phyloP scores from a whole-genome alignment of 2,888 invertebrate genomes.

The Malacosoma neustria region DNA sequence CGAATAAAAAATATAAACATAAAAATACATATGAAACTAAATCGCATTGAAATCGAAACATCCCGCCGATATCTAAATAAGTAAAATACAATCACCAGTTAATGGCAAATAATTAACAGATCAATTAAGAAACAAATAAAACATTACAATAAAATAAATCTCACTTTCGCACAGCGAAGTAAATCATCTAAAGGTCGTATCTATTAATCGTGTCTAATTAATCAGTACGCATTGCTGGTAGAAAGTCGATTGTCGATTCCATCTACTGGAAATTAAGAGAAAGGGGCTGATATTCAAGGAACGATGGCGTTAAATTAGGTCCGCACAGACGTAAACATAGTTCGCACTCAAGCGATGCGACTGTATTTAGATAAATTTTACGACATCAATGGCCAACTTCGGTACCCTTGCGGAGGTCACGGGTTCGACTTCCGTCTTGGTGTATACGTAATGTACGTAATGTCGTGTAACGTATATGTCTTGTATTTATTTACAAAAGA shows the following conservation, averaged over 20 bases:
- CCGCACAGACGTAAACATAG: background rate
- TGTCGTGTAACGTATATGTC: too few relatives aligned
- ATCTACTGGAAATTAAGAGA: constrained; percentile 47
- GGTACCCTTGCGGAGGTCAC: too few relatives aligned
- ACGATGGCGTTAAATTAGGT: constrained; percentile 9
- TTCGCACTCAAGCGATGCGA: background rate
- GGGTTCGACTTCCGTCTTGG: too few relatives aligned
- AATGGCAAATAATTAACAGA: background rate
- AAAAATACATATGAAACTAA: too few relatives aligned
- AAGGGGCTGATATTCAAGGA: constrained; percentile 38
- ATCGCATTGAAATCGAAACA: too few relatives aligned
- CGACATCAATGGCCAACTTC: too few relatives aligned
- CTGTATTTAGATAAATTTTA: too few relatives aligned
- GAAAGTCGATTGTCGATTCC: constrained; percentile 52
- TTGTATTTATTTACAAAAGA: too few relatives aligned
- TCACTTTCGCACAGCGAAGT: constrained; percentile 36
- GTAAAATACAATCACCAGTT: background rate
- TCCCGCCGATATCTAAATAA: too few relatives aligned
- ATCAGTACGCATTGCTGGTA: constrained; percentile 63
- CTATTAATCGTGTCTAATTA: constrained; percentile 64
- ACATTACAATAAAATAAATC: constrained; percentile 25
- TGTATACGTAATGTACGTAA: too few relatives aligned
- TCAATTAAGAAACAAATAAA: constrained; percentile 5
- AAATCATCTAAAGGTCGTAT: constrained; percentile 37
- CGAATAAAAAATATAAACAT: too few relatives aligned